Conservation (phyloP, 2,797 vertebrate genomes). For the Garrulus glandarius region DNA sequence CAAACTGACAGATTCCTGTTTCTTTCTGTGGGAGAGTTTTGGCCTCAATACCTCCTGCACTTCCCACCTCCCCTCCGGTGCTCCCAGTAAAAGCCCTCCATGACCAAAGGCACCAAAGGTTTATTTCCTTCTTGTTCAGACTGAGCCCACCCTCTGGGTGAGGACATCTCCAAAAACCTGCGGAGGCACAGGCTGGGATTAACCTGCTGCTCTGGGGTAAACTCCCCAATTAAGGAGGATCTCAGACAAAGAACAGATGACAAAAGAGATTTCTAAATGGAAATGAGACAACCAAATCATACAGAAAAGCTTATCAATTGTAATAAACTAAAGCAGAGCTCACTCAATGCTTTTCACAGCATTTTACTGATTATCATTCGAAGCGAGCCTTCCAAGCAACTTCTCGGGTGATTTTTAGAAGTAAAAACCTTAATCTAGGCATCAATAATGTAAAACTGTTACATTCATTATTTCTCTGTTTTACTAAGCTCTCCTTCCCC, state of each 20-base stretch:
- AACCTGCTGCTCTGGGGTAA: not conserved
- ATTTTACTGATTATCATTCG: not conserved
- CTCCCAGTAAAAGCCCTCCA: not conserved
- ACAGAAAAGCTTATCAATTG: not conserved
- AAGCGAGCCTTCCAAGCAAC: not conserved
- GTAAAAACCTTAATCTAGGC: not conserved
- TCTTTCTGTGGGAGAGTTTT: not conserved
- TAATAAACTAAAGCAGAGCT: not conserved
- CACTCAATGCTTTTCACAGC: not conserved
- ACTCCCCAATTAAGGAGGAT: not conserved
- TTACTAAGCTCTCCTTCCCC: not conserved
- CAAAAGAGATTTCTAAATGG: not conserved
- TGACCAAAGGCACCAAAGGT: not conserved
- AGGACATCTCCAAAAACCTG: not conserved
- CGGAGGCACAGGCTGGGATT: not conserved
- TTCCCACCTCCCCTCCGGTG: not conserved
- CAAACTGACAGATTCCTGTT: not conserved
- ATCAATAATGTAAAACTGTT: not conserved
- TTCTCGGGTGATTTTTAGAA: not conserved
- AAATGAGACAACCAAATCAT: not conserved
- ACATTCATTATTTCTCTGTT: not conserved
- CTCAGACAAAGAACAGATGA: not conserved
- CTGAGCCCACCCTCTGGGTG: not conserved
- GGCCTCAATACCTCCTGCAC: not conserved
- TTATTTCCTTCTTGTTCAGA: not conserved